Evolutionary conservation across 2,113 vertebrate species (phyloP).

Genomic region (Isichthys henryi): DNA sequence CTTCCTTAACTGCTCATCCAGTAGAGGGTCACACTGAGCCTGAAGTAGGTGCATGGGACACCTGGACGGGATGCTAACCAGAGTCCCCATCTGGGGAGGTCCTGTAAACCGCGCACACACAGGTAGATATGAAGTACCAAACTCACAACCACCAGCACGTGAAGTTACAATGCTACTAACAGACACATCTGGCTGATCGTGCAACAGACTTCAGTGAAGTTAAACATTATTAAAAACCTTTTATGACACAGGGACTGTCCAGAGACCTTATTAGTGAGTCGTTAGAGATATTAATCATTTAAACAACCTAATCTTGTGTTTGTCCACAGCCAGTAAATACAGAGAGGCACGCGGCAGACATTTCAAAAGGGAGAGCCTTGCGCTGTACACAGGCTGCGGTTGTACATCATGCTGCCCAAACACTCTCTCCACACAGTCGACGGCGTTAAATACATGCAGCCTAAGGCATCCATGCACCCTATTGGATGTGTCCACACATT

Average conservation of each 20-base stretch:
- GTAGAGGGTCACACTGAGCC: neutral
- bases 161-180: neutral
- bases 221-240: neutral
- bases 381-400: neutral
- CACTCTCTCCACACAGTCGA: neutral
- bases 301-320: neutral
- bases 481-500: constrained; percentile 9
- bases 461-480: neutral
- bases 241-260: neutral
- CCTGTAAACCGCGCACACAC: neutral
- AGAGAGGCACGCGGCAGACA: neutral
- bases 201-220: neutral
- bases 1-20: neutral
- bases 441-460: constrained; percentile 2
- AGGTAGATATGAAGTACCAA: neutral
- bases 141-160: neutral
- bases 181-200: neutral
- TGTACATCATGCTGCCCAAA: neutral
- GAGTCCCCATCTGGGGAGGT: neutral
- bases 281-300: constrained; percentile 2
- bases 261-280: neutral
- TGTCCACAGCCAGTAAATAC: constrained; percentile 7
- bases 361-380: neutral
- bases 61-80: neutral
- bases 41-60: neutral